phyloP scores from a whole-genome alignment of 2,113 vertebrate genomes.

The Saccopteryx leptura region DNA sequence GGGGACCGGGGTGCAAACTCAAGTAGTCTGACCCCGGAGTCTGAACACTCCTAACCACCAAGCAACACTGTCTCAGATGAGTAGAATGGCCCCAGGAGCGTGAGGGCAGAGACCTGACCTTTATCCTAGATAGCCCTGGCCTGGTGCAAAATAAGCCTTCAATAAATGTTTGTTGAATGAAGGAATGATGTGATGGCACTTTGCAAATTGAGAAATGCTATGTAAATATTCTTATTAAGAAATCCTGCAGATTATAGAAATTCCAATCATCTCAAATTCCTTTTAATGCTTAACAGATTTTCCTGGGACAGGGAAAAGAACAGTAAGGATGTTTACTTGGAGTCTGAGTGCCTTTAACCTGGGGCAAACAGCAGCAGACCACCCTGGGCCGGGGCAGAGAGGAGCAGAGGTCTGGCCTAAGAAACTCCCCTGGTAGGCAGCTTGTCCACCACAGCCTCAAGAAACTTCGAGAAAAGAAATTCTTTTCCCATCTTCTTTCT shows the following conservation, averaged over 20 bases:
- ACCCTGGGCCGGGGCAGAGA: neutral
- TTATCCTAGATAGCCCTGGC: neutral
- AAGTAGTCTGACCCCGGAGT: neutral
- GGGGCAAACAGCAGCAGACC: neutral
- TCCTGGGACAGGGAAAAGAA: neutral
- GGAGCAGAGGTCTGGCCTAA: neutral
- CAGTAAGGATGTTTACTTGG: neutral
- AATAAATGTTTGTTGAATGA: neutral
- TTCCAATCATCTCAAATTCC: constrained; percentile 13
- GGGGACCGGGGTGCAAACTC: neutral
- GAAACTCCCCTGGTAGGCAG: neutral
- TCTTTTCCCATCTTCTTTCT: neutral
- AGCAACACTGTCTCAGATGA: neutral
- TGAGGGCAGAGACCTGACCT: neutral
- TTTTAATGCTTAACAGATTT: constrained; percentile 24
- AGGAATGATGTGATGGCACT: neutral
- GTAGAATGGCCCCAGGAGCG: neutral
- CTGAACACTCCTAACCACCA: neutral
- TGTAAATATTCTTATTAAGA: neutral
- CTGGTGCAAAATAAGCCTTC: neutral
- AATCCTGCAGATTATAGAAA: neutral
- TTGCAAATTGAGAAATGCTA: neutral
- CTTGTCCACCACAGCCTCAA: neutral
- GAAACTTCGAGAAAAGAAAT: constrained; percentile 12
- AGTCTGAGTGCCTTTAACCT: neutral